phyloP scores from a whole-genome alignment of 2,888 invertebrate genomes.

The Diarsia brunnea region DNA sequence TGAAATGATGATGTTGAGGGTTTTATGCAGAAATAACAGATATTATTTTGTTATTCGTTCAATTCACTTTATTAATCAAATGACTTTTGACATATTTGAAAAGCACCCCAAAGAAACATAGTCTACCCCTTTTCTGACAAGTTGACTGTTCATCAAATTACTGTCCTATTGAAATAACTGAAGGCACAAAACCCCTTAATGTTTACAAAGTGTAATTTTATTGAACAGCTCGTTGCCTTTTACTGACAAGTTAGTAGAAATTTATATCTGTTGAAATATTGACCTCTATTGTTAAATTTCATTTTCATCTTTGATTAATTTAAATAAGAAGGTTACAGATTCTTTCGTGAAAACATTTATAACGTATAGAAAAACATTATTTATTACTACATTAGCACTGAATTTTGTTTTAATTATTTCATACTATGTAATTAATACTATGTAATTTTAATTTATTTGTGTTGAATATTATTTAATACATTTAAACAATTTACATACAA shows the following conservation, averaged over 20 bases:
- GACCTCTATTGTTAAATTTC: not conserved
- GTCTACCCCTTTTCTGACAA: not conserved
- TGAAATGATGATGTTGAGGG: no score
- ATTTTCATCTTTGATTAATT: not conserved
- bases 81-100: not conserved
- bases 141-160: not conserved
- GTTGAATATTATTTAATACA: no score
- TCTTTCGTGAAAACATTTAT: not conserved
- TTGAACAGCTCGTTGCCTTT: not conserved
- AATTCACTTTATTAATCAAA: not conserved
- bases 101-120: not conserved
- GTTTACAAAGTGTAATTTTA: not conserved
- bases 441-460: no score
- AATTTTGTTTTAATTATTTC: no score
- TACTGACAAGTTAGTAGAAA: not conserved
- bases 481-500: no score
- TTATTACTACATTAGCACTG: no score
- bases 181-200: not conserved
- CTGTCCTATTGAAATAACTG: not conserved
- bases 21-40: constrained; percentile 14
- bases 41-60: not conserved
- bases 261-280: not conserved
- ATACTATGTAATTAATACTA: no score
- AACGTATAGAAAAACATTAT: not conserved
- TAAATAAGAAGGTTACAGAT: not conserved